Conservation (phyloP, 1,140 invertebrate genomes). For the Apis laboriosa region DNA sequence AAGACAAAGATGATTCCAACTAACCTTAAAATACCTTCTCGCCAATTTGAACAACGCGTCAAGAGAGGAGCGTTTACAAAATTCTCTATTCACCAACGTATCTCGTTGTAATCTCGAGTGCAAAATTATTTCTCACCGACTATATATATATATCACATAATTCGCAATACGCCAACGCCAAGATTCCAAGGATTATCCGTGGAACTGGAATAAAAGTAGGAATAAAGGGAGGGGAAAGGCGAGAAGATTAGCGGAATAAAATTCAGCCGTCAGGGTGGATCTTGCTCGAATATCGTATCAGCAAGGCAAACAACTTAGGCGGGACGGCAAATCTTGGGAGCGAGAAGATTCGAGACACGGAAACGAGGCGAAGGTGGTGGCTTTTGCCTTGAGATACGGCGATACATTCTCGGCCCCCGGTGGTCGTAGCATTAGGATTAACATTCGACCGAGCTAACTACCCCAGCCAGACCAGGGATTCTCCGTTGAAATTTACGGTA, state of each 20-base stretch:
- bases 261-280: neutral
- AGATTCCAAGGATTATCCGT: neutral
- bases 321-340: constrained; percentile 17
- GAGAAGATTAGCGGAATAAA: neutral
- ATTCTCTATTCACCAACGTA: too few relatives aligned
- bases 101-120: too few relatives aligned
- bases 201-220: neutral
- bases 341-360: constrained; percentile 45
- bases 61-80: too few relatives aligned
- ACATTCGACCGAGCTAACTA: constrained; percentile 69
- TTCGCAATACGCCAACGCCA: too few relatives aligned
- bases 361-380: constrained; percentile 51
- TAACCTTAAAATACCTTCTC: neutral
- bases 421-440: constrained; percentile 61
- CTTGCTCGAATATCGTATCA: neutral
- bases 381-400: constrained; percentile 46
- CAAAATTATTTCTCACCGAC: too few relatives aligned
- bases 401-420: constrained; percentile 34
- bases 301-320: constrained; percentile 5
- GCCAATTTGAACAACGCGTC: neutral
- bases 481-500: constrained; percentile 69
- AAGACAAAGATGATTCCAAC: neutral
- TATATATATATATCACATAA: too few relatives aligned
- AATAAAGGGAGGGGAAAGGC: neutral
- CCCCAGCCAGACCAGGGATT: constrained; percentile 59